Base-by-base conservation (phyloP, 2,113 vertebrate genomes). In the Riparia riparia region DNA sequence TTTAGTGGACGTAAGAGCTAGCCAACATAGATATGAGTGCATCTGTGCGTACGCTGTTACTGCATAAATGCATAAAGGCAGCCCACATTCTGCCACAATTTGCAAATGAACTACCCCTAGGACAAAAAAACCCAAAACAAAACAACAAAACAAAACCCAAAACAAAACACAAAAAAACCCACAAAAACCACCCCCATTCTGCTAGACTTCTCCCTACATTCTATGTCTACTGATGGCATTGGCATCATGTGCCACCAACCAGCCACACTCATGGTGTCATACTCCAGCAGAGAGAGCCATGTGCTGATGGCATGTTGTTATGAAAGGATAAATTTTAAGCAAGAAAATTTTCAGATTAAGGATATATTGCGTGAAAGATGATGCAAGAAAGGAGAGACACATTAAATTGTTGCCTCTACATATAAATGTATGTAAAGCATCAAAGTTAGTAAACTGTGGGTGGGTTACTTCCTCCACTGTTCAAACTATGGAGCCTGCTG, bases 401-500 rank as follows among this genome's bases (percentile, higher is more conserved):
- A 31, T 45, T 41, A 37, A 63, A 76, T 44, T 51, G 2, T 68
- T 82, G 2, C 2, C 12, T 66, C 16, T 49, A 24, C 5, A 24
- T 54, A 47, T 66, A 57, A 60, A 29, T 14, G 8, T 14, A 3
- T 15, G 8, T 20, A 42, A 88, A 78, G 2, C 0, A 0, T 31
- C 10, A 12, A 31, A 31, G 25, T 42, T 28, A 56, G 22, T 25
- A 54, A 56, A 15, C 4, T 25, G 2, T 17, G 7, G 3, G 9
- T 78, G 22, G 37, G 22, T 57, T 79, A 22, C 6, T 32, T 53
- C 61, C 20, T 63, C 11, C 29, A 2, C 6, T 1, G 0, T 18
- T 24, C 16, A 76, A 32, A 24, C 21, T 66, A 13, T 10, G 3
- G 14, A 50, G 17, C 50, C 49, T 6, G 3, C 26, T 39, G 26